Evolutionary conservation across 2,888 invertebrate genomes (phyloP), one percentile per base, ranked within the genome.

Genomic region (Raillietiella orientalis): DNA sequence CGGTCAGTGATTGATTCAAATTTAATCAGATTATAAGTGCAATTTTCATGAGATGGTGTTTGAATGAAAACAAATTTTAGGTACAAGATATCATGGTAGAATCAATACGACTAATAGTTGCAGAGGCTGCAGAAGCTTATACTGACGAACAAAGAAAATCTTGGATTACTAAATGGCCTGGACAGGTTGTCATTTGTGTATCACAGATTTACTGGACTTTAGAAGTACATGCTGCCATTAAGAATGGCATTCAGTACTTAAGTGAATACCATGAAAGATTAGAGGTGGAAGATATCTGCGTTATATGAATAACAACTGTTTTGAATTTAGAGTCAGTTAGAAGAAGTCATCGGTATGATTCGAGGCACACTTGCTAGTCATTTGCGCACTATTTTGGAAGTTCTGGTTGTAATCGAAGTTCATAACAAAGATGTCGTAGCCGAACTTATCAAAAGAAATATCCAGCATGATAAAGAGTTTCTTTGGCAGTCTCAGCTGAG

Each of bases 91-190:
- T 66, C 43, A 77, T 77, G 75, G 40, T 66, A 1, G 49, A 50
- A 34, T 62, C 72, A 1, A 52, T 75, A 2, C 55, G 58, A 38
- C 58, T 62, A 36, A 64, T 69, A 42, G 41, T 49, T 24, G 38
- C 38, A 17, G 33, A 59, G 36, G 65, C 74, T 29, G 59, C 58
- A 39, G 51, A 55, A 30, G 61, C 61, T 32, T 69, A 66, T 38
- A 52, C 54, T 15, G 47, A 46, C 21, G 45, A 53, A 24, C 40
- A 52, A 3, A 53, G 82, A 27, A 55, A 54, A 4, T 51, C 55
- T 14, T 84, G 87, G 87, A 79, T 84, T 2, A 50, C 72, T 2
- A 53, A 62, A 22, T 87, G 84, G 84, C 82, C 87, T 0, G 84
- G 84, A 2, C 87, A 87, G 52, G 64, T 72, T 9, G 65, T 74